A percentile compares a stretch with the other conserved stretches of the same genome.
These are phyloP conservation scores for Decapterus maruadsi DNA, from an alignment of 2,797 vertebrate species.

Conservation along the genomic window DNA sequence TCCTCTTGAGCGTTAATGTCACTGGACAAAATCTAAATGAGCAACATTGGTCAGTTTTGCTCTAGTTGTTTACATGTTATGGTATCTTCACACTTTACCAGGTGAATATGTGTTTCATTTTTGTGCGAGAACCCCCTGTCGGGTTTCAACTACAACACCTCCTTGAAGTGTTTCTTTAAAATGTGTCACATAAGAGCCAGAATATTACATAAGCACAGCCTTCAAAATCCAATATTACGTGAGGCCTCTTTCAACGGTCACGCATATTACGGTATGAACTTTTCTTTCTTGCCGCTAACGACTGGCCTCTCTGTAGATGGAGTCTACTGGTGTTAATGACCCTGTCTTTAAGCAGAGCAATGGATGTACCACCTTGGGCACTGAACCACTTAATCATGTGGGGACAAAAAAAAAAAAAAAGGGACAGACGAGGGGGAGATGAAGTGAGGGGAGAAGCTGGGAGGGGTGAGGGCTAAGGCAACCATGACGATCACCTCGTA, in stretches of 20 bases:
- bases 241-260: slow-evolving; percentile 1
- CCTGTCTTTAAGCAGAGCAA: slow-evolving; percentile 68
- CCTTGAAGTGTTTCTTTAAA: background rate
- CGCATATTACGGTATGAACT: slow-evolving; percentile 30
- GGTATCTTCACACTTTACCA: background rate
- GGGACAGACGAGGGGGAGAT: slow-evolving; percentile 40
- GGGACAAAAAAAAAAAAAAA: slow-evolving; percentile 38
- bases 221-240: slow-evolving; percentile 15
- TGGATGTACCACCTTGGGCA: slow-evolving; percentile 69
- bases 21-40: background rate
- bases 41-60: background rate
- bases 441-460: background rate
- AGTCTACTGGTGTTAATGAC: slow-evolving; percentile 59
- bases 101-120: background rate
- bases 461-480: background rate
- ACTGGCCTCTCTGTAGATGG: slow-evolving; percentile 43
- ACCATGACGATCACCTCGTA: slow-evolving; percentile 63
- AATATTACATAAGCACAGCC: slow-evolving; percentile 6
- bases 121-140: background rate
- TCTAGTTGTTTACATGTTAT: background rate
- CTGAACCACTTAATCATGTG: slow-evolving; percentile 69
- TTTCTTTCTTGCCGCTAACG: slow-evolving; percentile 13
- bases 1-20: background rate
- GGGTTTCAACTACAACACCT: background rate
- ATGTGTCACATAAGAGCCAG: background rate